Conservation (phyloP, 2,797 vertebrate genomes). For the Liparis tanakae region DNA sequence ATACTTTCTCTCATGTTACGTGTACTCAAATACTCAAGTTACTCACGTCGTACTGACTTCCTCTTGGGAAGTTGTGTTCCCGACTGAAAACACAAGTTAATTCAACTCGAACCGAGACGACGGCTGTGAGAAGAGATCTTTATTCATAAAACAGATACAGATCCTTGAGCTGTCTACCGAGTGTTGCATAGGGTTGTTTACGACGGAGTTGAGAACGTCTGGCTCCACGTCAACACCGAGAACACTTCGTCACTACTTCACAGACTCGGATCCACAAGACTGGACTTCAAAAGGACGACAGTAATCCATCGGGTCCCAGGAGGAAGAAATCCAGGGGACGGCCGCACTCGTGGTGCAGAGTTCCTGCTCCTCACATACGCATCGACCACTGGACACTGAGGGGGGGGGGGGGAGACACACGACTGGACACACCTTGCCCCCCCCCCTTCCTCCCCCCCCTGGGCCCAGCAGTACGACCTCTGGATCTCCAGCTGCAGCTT, state of each 20-base stretch:
- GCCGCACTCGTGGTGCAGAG: background rate
- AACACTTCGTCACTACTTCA: background rate
- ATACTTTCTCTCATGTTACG: background rate
- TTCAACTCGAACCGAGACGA: background rate
- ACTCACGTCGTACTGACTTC: background rate
- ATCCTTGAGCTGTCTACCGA: constrained; percentile 19
- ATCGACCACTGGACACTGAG: background rate
- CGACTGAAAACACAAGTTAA: background rate
- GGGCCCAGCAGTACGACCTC: too few relatives aligned
- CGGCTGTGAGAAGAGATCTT: constrained; percentile 36
- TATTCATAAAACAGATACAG: constrained; percentile 61
- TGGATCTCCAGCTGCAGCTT: too few relatives aligned
- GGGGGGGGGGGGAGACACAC: too few relatives aligned
- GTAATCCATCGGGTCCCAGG: background rate
- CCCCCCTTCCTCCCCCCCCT: too few relatives aligned
- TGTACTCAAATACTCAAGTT: background rate
- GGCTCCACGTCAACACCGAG: constrained; percentile 1
- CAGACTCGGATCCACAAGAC: background rate
- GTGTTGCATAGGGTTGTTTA: constrained; percentile 81
- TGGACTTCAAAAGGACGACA: constrained; percentile 7
- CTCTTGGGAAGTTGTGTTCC: background rate
- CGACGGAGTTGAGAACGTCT: constrained; percentile 12
- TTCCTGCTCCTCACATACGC: background rate
- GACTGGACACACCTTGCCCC: background rate
- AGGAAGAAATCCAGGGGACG: background rate